These are phyloP conservation scores for Melitaea athalia DNA, from an alignment of 2,888 invertebrate genomes.

Conservation along the genomic window DNA sequence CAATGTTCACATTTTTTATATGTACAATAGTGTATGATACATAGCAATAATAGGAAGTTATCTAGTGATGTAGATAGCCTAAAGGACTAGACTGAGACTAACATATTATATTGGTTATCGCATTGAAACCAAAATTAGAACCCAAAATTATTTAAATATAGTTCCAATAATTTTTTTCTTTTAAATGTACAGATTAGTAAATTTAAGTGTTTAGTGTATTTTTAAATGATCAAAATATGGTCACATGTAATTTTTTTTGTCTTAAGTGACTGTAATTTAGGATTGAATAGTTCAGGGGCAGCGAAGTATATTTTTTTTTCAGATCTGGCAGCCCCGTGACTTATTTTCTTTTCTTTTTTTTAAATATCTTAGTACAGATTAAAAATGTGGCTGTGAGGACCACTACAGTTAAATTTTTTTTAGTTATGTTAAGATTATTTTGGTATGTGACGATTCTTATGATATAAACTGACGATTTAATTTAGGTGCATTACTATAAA, in stretches of 20 bases:
- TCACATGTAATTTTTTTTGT: slow-evolving; percentile 7
- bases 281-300: slow-evolving; percentile 15
- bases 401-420: slow-evolving; percentile 10
- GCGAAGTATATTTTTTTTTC: slow-evolving; percentile 29
- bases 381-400: slow-evolving; percentile 11
- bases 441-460: slow-evolving; percentile 38
- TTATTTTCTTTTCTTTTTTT: slow-evolving; percentile 17
- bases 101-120: neutral
- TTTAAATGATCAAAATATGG: neutral
- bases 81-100: slow-evolving; percentile 12
- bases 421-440: slow-evolving; percentile 8
- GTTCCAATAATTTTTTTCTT: neutral
- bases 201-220: slow-evolving; percentile 1
- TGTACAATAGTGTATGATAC: neutral
- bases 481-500: slow-evolving; percentile 12
- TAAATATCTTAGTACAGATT: slow-evolving; percentile 27
- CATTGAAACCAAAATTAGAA: slow-evolving; percentile 6
- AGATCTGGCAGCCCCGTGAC: slow-evolving; percentile 33
- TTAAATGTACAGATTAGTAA: neutral
- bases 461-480: slow-evolving; percentile 37
- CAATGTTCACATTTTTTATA: slow-evolving; percentile 11
- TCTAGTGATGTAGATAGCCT: slow-evolving; percentile 5
- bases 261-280: slow-evolving; percentile 23
- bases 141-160: slow-evolving; percentile 6
- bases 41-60: slow-evolving; percentile 28